Conservation (phyloP, 2,888 invertebrate genomes). For the Brenthis hecate region DNA sequence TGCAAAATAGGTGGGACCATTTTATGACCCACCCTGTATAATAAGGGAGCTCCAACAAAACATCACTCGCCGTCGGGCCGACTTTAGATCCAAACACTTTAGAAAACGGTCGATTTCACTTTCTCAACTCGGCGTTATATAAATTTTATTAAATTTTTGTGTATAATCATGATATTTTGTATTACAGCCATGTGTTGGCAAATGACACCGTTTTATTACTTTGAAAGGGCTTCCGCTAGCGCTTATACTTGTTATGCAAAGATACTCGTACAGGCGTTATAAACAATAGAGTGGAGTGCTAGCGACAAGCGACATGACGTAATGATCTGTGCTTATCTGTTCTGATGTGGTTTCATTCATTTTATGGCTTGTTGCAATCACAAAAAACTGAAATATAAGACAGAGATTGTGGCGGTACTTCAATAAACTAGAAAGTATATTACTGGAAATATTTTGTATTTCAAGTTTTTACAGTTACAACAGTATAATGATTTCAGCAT, state of each 20-base stretch:
- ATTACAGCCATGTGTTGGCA: too few relatives aligned
- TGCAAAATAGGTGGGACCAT: slow-evolving; percentile 75
- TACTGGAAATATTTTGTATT: too few relatives aligned
- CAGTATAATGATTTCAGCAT: too few relatives aligned
- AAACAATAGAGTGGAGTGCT: too few relatives aligned
- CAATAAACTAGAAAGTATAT: too few relatives aligned
- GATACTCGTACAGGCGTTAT: background rate
- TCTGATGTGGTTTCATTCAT: too few relatives aligned
- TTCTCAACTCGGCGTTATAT: background rate
- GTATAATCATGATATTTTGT: background rate
- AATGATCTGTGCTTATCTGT: too few relatives aligned
- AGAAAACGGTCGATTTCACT: slow-evolving; percentile 15
- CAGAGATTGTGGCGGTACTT: too few relatives aligned
- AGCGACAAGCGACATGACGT: too few relatives aligned
- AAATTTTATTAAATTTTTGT: slow-evolving; percentile 18
- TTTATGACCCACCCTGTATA: slow-evolving; percentile 71
- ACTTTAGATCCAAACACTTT: slow-evolving; percentile 8
- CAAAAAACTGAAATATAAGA: too few relatives aligned
- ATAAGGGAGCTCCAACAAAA: slow-evolving; percentile 46
- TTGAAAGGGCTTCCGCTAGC: slow-evolving; percentile 22
- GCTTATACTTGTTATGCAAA: slow-evolving; percentile 8
- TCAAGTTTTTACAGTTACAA: too few relatives aligned
- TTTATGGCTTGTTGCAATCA: too few relatives aligned
- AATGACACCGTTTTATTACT: slow-evolving; percentile 25
- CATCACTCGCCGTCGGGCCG: slow-evolving; percentile 2